Base-by-base conservation (phyloP, 2,797 vertebrate species). In the Gambelia wislizenii region DNA sequence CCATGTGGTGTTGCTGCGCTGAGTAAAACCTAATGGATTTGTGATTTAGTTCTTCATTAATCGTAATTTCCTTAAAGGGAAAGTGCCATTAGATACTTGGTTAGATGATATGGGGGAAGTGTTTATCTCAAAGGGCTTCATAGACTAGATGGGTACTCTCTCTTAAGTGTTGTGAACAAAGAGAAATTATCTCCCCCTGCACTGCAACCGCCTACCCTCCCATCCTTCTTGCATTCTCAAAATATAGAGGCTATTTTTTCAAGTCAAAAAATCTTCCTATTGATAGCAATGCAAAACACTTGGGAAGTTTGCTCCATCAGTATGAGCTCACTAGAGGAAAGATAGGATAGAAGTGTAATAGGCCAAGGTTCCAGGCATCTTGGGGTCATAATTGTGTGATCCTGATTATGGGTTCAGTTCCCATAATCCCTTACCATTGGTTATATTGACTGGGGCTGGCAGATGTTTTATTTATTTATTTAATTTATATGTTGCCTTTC, bases 41-140 rank as follows among this genome's bases (percentile, higher is more conserved):
- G 91, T 92, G 95, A 95, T 95, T 96, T 92, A 92, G 92, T 91
- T 93, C 92, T 95, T 96, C 95, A 94, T 95, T 95, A 95, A 96
- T 94, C 94, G 86, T 93, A 89, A 94, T 96, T 96, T 95, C 89
- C 81, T 94, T 94, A 89, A 84, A 94, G 91, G 90, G 96, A 89
- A 86, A 95, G 94, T 95, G 76, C 90, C 85, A 93, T 96, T 95
- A 90, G 93, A 94, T 83, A 77, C 86, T 88, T 92, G 95, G 92
- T 89, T 95, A 92, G 94, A 86, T 88, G 87, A 89, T 87, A 87
- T 69, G 6, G 39, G 81, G 78, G 72, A 47, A 89, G 42, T 0
- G 0, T 84, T 95, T 91, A 87, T 94, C 80, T 92, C 4, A 1
- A 69, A 79, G 22, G 18, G 69, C 87, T 74, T 87, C 85, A 56